These are phyloP conservation scores for Scaptomyza pallida DNA, from an alignment of 1,140 invertebrate species.

Conservation along the genomic window DNA sequence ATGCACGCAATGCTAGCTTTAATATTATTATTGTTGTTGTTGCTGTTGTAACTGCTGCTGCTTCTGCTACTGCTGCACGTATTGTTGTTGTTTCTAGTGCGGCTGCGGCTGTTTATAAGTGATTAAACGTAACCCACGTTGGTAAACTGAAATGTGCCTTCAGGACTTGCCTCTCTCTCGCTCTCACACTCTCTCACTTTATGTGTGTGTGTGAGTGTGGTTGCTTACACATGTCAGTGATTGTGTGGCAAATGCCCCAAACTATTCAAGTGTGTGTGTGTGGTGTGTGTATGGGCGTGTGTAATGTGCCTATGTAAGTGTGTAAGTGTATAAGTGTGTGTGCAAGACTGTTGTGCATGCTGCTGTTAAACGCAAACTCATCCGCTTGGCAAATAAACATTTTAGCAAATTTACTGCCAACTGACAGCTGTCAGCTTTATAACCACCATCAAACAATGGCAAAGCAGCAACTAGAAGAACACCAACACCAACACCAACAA, in stretches of 20 bases:
- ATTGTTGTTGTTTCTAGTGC: conserved; percentile 15
- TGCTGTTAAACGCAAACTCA: conserved; percentile 78
- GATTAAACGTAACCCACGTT: conserved; percentile 73
- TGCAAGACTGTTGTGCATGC: conserved; percentile 38
- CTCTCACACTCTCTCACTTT: no score
- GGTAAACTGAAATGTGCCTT: conserved; percentile 46
- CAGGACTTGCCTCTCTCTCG: conserved; percentile 13
- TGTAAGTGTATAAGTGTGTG: no score
- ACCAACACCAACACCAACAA: conserved; percentile 22
- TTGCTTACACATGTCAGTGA: conserved; percentile 58
- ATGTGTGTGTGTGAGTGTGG: conserved; percentile 27
- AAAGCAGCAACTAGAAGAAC: conserved; percentile 17
- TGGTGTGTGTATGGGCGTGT: conserved; percentile 28
- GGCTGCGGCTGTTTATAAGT: conserved; percentile 73
- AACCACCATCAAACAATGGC: conserved; percentile 79
- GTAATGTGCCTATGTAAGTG: conserved; percentile 22
- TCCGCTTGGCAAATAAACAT: conserved; percentile 81
- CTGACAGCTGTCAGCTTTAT: conserved; percentile 83
- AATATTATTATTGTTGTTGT: conserved; percentile 44
- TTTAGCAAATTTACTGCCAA: conserved; percentile 82
- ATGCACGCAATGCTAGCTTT: conserved; percentile 60
- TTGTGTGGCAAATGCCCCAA: conserved; percentile 47
- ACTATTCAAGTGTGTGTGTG: conserved; percentile 54
- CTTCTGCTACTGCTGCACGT: conserved; percentile 2
- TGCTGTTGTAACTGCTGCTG: conserved; percentile 13